Base-by-base conservation (phyloP, 2,113 vertebrate species). In the Numenius arquata region DNA sequence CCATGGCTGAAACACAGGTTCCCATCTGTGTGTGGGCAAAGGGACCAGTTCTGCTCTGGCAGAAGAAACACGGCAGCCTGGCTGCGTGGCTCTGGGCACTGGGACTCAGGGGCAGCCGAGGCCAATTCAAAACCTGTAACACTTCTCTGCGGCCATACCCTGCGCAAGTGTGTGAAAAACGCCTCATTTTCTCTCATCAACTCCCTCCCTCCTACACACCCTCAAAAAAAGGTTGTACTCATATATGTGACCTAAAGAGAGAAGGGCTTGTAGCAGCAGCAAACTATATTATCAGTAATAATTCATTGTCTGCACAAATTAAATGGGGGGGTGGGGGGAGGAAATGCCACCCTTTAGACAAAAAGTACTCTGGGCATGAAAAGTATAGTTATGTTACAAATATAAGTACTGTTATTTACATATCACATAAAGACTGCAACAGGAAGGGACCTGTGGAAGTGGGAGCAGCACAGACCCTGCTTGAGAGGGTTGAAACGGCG, bases 11-110 rank as follows among this genome's bases (percentile, higher is more conserved):
- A 84, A n/a, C 0, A 0, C 26, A 45, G 65, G 73, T 50, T 91
- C 62, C 48, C 34, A 22, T 38, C 53, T 19, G 30, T 9, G 34
- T 66, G 45, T 0, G 2, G 19, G 34, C 50, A 68, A 36, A 55
- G 12, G 2, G 2, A 8, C n/a, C 56, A 48, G 36, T 48, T 86
- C 41, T 30, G 48, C 21, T 30, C 20, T 8, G 6, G 53, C 43
- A 61, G 23, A 30, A 32, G 25, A 32, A 56, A 9, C 16, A 30
- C 29, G 16, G 5, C 29, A 48, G 59, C 63, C 59, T 9, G 19
- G 22, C 52, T 50, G 72, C 2, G 1, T 4, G n/a, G 14, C 0
- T 29, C 2, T 2, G 14, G 12, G 62, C 47, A 4, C 58, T 8
- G 38, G 48, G 20, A 14, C 11, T 63, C 40, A 17, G 36, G 20